Evolutionary conservation across 2,888 invertebrate genomes (phyloP).

Genomic region (Caenorhabditis sp.): DNA sequence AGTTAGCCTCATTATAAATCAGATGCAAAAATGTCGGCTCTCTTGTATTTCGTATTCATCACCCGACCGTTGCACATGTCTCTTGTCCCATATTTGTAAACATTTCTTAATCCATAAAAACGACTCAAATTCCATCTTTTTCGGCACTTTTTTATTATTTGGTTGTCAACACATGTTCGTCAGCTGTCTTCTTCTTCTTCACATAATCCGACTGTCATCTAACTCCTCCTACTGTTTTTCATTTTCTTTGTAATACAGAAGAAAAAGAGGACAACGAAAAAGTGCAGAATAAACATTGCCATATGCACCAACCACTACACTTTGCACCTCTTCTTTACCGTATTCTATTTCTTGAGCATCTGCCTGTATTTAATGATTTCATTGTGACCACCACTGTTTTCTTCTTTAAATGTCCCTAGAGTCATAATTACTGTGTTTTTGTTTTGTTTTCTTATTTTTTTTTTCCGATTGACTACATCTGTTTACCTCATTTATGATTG

Average conservation of each 20-base stretch:
- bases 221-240: background rate
- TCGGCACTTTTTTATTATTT: background rate
- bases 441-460: background rate
- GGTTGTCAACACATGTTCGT: background rate
- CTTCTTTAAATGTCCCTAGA: background rate
- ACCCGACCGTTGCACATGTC: background rate
- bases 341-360: background rate
- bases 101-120: background rate
- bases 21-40: background rate
- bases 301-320: background rate
- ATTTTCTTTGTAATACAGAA: background rate
- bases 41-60: background rate
- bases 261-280: background rate
- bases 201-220: conserved; percentile 1
- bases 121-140: background rate
- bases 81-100: background rate
- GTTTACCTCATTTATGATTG: background rate
- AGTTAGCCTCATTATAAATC: background rate
- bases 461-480: background rate
- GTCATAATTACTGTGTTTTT: background rate
- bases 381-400: background rate
- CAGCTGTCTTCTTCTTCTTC: background rate
- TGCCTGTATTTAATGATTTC: background rate
- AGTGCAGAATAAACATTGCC: background rate
- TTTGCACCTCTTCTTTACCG: background rate